phyloP scores from a whole-genome alignment of 2,113 vertebrate genomes.

The Protomyctophum bolini region DNA sequence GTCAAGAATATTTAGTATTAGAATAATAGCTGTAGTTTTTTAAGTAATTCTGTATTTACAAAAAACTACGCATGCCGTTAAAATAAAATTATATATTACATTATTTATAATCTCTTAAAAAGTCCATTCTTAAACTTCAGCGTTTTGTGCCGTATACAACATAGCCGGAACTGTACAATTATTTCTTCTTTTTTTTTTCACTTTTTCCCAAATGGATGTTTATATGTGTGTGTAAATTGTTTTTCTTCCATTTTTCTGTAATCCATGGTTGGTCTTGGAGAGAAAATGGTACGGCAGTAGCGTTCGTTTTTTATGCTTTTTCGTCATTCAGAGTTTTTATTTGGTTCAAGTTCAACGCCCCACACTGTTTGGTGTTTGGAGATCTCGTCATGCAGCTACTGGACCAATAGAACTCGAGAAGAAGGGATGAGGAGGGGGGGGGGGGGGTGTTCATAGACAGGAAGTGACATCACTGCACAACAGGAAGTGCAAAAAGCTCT shows the following conservation, averaged over 20 bases:
- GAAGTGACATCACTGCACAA: slow-evolving; percentile 77
- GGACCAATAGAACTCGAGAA: slow-evolving; percentile 63
- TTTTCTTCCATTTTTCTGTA: slow-evolving; percentile 26
- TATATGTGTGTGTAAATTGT: slow-evolving; percentile 60
- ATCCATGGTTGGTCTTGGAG: slow-evolving; percentile 58
- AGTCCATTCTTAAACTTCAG: slow-evolving; percentile 88
- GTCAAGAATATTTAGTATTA: slow-evolving; percentile 84
- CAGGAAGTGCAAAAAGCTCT: slow-evolving; percentile 73
- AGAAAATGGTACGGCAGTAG: slow-evolving; percentile 75
- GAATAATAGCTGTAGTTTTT: slow-evolving; percentile 82
- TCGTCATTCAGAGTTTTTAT: slow-evolving; percentile 68
- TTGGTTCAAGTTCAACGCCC: slow-evolving; percentile 69
- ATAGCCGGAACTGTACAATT: slow-evolving; percentile 86
- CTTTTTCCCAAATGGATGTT: slow-evolving; percentile 62
- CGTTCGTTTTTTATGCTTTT: slow-evolving; percentile 65
- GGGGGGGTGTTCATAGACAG: slow-evolving; percentile 59
- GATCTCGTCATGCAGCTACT: slow-evolving; percentile 76
- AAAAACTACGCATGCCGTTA: slow-evolving; percentile 92
- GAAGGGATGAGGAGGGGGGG: slow-evolving; percentile 49
- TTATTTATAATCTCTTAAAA: slow-evolving; percentile 98
- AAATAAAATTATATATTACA: slow-evolving; percentile 99
- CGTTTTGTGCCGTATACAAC: slow-evolving; percentile 89
- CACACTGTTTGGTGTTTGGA: slow-evolving; percentile 70
- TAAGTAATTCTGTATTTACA: slow-evolving; percentile 92
- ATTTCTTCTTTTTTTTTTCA: slow-evolving; percentile 37